These are phyloP conservation scores for Hyalella azteca DNA, from an alignment of 2,888 invertebrate species.

Conservation along the genomic window DNA sequence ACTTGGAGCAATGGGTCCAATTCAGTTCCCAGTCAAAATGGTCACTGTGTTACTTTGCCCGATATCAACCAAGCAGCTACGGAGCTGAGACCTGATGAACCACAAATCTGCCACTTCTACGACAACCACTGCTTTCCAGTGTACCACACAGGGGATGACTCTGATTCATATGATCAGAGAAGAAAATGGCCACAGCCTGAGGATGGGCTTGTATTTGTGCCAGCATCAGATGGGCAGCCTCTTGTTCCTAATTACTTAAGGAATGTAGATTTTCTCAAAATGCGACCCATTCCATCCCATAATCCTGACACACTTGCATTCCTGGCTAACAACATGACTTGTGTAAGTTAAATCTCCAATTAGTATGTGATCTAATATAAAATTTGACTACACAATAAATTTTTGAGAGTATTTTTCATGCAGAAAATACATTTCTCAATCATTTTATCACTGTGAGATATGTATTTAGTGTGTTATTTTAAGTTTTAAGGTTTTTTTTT, in stretches of 20 bases:
- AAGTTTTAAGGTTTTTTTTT: background rate
- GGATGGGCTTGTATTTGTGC: constrained; percentile 26
- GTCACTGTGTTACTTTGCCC: background rate
- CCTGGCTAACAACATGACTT: constrained; percentile 15
- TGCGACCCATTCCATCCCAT: background rate
- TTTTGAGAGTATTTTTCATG: background rate
- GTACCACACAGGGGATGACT: background rate
- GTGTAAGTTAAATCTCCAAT: constrained; percentile 9
- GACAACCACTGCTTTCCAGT: background rate
- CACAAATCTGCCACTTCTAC: background rate
- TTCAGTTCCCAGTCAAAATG: background rate
- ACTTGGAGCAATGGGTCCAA: background rate
- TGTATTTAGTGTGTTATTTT: background rate
- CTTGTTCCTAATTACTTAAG: constrained; percentile 8
- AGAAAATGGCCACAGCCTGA: constrained; percentile 21
- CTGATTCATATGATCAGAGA: background rate
- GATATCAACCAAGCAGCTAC: background rate
- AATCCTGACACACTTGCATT: background rate
- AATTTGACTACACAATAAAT: background rate
- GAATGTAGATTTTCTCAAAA: background rate
- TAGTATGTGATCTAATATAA: no score
- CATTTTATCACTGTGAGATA: background rate
- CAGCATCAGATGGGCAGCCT: constrained; percentile 12
- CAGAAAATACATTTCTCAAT: no score
- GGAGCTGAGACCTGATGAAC: background rate